These are phyloP conservation scores for Sipha flava DNA, from an alignment of 1,140 invertebrate genomes.

Conservation along the genomic window DNA sequence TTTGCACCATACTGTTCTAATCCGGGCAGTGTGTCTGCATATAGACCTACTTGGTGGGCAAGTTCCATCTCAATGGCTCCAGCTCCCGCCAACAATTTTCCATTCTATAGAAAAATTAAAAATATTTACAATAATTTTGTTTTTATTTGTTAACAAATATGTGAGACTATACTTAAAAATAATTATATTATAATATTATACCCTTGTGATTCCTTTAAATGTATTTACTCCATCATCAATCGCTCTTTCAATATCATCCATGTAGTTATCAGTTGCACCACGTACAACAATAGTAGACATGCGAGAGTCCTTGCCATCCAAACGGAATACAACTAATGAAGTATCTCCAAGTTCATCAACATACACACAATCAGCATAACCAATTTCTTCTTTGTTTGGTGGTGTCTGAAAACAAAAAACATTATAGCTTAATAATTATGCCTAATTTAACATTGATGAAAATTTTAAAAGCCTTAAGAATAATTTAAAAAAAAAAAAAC, in stretches of 20 bases:
- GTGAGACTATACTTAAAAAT: too few relatives aligned
- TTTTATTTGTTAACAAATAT: too few relatives aligned
- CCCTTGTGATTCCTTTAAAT: constrained; percentile 75
- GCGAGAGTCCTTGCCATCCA: constrained; percentile 68
- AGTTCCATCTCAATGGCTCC: constrained; percentile 93
- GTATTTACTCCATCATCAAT: constrained; percentile 99
- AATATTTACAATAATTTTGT: too few relatives aligned
- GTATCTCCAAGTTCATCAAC: constrained; percentile 97
- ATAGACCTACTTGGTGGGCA: constrained; percentile 72
- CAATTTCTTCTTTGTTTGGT: constrained; percentile 84
- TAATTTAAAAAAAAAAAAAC: too few relatives aligned
- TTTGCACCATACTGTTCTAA: constrained; percentile 95
- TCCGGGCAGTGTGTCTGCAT: constrained; percentile 84
- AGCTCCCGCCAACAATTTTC: constrained; percentile 80
- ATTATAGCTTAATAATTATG: not conserved
- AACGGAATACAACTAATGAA: constrained; percentile 80
- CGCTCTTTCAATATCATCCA: constrained; percentile 98
- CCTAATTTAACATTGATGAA: too few relatives aligned
- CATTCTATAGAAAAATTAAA: constrained; percentile 48
- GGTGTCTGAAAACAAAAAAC: constrained; percentile 48
- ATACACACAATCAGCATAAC: constrained; percentile 82
- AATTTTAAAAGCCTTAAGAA: too few relatives aligned
- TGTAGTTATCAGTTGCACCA: constrained; percentile 94
- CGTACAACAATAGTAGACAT: constrained; percentile 90
- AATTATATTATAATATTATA: constrained; percentile 37